Conservation (phyloP, 2,888 invertebrate genomes). For the Chrysodeixis includens region DNA sequence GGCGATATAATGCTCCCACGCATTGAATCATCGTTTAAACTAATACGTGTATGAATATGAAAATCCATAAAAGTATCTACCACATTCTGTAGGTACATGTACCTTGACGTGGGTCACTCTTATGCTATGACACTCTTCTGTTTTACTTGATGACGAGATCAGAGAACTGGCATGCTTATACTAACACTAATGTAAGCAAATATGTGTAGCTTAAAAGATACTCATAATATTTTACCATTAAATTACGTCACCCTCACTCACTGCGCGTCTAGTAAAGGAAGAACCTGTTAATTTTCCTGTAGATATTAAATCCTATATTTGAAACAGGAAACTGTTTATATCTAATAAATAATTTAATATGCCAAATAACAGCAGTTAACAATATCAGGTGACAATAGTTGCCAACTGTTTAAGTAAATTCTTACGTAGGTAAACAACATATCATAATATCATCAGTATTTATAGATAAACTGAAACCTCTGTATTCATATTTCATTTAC, state of each 20-base stretch:
- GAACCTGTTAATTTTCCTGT: constrained; percentile 35
- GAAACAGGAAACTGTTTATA: constrained; percentile 32
- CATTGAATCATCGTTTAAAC: constrained; percentile 49
- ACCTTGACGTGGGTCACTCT: no score
- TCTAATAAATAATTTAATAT: neutral
- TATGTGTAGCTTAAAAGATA: no score
- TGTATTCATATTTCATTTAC: constrained; percentile 64
- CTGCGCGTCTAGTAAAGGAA: neutral
- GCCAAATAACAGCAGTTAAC: constrained; percentile 1
- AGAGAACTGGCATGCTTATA: no score
- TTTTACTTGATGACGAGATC: no score
- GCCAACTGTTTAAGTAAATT: constrained; percentile 63
- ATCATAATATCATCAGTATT: constrained; percentile 80
- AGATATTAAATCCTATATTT: constrained; percentile 1
- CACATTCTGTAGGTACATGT: neutral
- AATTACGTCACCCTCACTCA: neutral
- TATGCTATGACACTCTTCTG: no score
- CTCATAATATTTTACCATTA: neutral
- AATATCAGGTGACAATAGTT: constrained; percentile 15
- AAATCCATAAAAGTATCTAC: neutral
- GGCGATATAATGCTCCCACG: constrained; percentile 53
- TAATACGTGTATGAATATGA: constrained; percentile 25
- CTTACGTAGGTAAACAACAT: constrained; percentile 60
- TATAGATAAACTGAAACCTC: constrained; percentile 74
- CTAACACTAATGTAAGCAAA: neutral